Evolutionary conservation across 1,140 invertebrate species (phyloP).

Genomic region (Brachionus paranguensis): DNA sequence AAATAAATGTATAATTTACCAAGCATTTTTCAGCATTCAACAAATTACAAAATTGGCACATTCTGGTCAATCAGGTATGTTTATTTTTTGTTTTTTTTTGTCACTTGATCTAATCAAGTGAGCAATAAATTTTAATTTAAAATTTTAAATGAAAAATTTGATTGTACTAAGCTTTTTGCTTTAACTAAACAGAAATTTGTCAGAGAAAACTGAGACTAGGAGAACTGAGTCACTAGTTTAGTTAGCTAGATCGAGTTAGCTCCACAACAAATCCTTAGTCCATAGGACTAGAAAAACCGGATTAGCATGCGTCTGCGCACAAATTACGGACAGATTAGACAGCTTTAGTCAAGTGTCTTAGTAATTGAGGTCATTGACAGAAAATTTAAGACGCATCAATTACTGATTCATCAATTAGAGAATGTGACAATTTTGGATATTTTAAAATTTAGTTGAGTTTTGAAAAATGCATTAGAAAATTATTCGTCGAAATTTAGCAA

Average conservation of each 20-base stretch:
- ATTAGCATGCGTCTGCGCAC: background rate
- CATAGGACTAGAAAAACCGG: background rate
- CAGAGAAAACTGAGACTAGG: background rate
- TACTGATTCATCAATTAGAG: background rate
- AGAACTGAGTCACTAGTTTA: background rate
- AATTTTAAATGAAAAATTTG: background rate
- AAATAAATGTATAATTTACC: background rate
- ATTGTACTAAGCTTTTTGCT: background rate
- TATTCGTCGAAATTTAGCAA: background rate
- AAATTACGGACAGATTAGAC: background rate
- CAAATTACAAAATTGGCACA: background rate
- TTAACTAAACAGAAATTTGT: background rate
- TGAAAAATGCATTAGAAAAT: background rate
- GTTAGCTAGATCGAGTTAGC: background rate
- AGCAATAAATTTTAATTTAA: background rate
- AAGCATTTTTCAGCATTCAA: background rate
- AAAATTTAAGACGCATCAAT: background rate
- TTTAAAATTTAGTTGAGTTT: background rate
- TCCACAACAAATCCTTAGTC: background rate
- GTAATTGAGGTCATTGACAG: constrained; percentile 1
- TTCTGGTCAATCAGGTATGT: background rate
- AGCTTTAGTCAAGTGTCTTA: background rate
- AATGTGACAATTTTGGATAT: constrained; percentile 14
- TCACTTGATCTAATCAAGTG: background rate
- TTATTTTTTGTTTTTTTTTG: background rate